phyloP scores from a whole-genome alignment of 2,113 vertebrate species.

The Seriola aureovittata region DNA sequence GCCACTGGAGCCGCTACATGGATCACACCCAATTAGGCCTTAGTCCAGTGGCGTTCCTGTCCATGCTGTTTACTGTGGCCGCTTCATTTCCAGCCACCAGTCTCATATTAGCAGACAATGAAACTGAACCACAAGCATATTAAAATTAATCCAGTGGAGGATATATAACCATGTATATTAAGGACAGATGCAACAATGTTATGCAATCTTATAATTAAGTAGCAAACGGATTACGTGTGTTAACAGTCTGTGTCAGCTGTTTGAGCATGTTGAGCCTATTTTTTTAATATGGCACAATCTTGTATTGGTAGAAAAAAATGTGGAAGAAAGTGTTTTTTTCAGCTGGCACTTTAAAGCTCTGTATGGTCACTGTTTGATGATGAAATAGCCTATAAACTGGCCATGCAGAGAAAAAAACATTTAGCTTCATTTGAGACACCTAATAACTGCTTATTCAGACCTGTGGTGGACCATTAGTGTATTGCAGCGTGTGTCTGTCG shows the following conservation, averaged over 20 bases:
- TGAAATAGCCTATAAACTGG: too few relatives aligned
- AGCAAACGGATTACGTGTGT: background rate
- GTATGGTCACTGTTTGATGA: too few relatives aligned
- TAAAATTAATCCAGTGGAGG: slow-evolving; percentile 25
- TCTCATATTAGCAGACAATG: slow-evolving; percentile 24
- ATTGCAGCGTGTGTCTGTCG: too few relatives aligned
- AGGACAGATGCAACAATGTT: background rate
- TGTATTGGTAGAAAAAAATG: too few relatives aligned
- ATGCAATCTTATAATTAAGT: slow-evolving; percentile 6
- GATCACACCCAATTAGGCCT: slow-evolving; percentile 45
- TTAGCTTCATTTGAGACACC: too few relatives aligned
- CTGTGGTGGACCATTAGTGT: too few relatives aligned
- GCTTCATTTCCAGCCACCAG: slow-evolving; percentile 25
- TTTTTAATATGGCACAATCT: background rate
- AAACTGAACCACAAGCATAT: slow-evolving; percentile 9
- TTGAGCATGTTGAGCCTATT: background rate
- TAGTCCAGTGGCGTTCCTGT: slow-evolving; percentile 30
- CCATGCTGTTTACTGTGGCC: slow-evolving; percentile 11
- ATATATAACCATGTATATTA: slow-evolving; percentile 20
- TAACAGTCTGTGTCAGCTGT: background rate
- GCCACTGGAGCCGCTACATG: slow-evolving; percentile 16
- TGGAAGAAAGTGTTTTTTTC: too few relatives aligned
- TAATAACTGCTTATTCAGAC: too few relatives aligned
- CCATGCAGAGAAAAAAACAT: too few relatives aligned
- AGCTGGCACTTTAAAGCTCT: too few relatives aligned